Evolutionary conservation across 2,113 vertebrate species (phyloP).

Genomic region (Hydropotes inermis): DNA sequence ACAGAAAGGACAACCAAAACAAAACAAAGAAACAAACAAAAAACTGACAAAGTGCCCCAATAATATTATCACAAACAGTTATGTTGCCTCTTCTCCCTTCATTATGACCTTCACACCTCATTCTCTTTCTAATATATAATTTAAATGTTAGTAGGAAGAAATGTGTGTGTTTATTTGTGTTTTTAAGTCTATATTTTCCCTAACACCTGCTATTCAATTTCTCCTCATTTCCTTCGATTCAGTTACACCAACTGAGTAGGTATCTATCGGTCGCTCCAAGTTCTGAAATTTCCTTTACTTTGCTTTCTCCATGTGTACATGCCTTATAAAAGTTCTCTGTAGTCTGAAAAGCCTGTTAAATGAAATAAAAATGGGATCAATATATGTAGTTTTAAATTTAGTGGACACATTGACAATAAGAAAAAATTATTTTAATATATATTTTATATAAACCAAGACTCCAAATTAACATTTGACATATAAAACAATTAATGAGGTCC

Average conservation of each 20-base stretch:
- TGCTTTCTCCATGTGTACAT: background rate
- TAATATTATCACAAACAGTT: background rate
- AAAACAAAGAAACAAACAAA: background rate
- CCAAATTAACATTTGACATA: background rate
- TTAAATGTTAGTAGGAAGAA: background rate
- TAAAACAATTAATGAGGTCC: background rate
- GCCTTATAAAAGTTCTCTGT: background rate
- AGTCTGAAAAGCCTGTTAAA: background rate
- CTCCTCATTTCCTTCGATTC: background rate
- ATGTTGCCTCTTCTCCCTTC: accelerated
- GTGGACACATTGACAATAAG: background rate
- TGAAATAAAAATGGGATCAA: background rate
- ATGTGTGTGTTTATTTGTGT: too few relatives aligned
- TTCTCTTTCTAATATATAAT: background rate
- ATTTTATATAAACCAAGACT: background rate
- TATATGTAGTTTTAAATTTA: background rate
- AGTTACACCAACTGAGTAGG: background rate
- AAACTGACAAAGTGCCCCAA: background rate
- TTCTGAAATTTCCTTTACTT: background rate
- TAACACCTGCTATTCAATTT: background rate
- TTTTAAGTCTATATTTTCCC: background rate
- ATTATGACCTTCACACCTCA: background rate
- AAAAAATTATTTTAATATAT: background rate
- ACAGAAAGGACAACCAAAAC: background rate
- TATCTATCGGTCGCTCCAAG: background rate